Evolutionary conservation across 1,140 invertebrate genomes (phyloP).

Genomic region (Trachelipus rathkii): DNA sequence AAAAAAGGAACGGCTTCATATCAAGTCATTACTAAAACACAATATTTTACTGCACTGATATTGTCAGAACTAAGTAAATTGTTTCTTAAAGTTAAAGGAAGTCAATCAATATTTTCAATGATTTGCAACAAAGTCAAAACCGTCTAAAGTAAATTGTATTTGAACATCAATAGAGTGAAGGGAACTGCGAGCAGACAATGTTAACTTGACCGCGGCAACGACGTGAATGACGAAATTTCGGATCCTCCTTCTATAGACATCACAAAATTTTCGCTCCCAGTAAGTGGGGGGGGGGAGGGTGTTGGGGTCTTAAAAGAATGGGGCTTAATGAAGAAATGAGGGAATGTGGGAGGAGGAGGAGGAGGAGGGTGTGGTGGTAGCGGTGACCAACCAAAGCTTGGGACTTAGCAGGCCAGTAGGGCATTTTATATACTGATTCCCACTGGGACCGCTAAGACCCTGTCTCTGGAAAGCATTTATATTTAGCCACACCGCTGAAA

Average conservation of each 20-base stretch:
- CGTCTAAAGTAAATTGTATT: too few species aligned
- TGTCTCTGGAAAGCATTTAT: background rate
- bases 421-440: background rate
- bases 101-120: too few species aligned
- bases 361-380: slow-evolving; percentile 9
- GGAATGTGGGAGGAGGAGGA: background rate
- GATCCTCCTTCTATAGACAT: background rate
- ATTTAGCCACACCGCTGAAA: background rate
- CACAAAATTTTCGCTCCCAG: background rate
- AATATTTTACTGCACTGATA: too few species aligned
- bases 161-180: background rate
- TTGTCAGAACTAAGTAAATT: too few species aligned
- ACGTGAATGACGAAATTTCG: background rate
- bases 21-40: too few species aligned
- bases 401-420: slow-evolving; percentile 10
- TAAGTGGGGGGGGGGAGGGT: background rate
- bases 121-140: too few species aligned
- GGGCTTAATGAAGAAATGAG: background rate
- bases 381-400: slow-evolving; percentile 5
- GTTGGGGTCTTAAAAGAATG: background rate
- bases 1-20: too few species aligned
- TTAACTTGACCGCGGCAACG: background rate
- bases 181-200: background rate
- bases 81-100: too few species aligned
- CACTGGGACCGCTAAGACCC: slow-evolving; percentile 6